phyloP scores from a whole-genome alignment of 2,888 invertebrate genomes.

The Tiliacea aurago region DNA sequence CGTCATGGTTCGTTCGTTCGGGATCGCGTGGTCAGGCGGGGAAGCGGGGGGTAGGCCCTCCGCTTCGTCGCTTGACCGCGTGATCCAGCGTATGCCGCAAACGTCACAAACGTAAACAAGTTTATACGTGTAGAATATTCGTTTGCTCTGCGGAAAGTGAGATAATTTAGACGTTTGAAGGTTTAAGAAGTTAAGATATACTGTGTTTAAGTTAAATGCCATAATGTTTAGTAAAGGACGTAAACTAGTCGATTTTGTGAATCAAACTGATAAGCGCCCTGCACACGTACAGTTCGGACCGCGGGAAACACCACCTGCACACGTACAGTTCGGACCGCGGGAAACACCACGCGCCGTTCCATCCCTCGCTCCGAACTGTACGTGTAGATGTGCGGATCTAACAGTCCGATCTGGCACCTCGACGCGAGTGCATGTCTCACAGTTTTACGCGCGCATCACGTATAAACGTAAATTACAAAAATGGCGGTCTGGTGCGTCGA shows the following conservation, averaged over 20 bases:
- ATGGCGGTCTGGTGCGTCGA: conserved; percentile 5
- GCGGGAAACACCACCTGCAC: background rate
- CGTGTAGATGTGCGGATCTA: conserved; percentile 2
- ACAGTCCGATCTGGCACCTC: background rate
- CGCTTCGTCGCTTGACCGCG: too few species aligned
- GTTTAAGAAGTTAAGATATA: conserved; percentile 19
- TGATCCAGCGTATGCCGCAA: conserved; percentile 1
- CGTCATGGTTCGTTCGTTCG: too few species aligned
- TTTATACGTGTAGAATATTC: conserved; percentile 28
- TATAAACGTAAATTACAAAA: conserved; percentile 32
- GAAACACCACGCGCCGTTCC: background rate
- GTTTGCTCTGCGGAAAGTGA: conserved; percentile 27
- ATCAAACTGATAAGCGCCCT: background rate
- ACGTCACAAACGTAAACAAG: conserved; percentile 22
- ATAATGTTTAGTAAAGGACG: conserved; percentile 27
- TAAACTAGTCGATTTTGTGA: too few species aligned
- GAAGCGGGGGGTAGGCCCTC: too few species aligned
- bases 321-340: background rate
- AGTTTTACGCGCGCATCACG: conserved; percentile 10
- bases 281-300: background rate
- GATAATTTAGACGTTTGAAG: conserved; percentile 22
- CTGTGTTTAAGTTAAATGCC: conserved; percentile 22
- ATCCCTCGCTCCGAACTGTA: conserved; percentile 1
- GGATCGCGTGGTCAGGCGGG: too few species aligned
- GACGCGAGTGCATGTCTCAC: conserved; percentile 1